phyloP scores from a whole-genome alignment of 2,113 vertebrate species.

The Hippopotamus amphibius region DNA sequence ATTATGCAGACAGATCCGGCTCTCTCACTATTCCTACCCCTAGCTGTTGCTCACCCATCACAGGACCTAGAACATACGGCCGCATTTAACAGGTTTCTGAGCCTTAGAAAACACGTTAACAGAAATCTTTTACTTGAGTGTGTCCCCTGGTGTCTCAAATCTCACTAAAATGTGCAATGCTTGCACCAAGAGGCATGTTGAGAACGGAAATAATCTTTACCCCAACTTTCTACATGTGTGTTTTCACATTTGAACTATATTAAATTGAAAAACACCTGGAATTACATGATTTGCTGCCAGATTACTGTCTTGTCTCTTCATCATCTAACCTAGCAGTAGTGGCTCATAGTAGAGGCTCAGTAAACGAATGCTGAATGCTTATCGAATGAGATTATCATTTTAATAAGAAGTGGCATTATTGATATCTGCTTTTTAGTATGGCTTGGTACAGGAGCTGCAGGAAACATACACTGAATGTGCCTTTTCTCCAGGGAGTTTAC shows the following conservation, averaged over 20 bases:
- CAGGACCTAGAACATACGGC: not conserved
- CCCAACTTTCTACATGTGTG: not conserved
- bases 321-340: not conserved
- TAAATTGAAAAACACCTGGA: not conserved
- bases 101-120: not conserved
- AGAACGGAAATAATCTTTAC: not conserved
- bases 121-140: not conserved
- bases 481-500: not conserved
- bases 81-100: not conserved
- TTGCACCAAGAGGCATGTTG: slow-evolving; percentile 25
- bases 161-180: not conserved
- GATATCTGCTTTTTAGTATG: not conserved
- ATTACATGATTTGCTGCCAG: not conserved
- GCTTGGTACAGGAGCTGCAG: not conserved
- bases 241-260: not conserved
- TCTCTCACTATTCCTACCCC: not conserved
- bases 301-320: not conserved
- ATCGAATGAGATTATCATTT: not conserved
- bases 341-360: not conserved
- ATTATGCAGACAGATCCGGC: not conserved
- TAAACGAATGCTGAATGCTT: not conserved
- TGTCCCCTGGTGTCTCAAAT: not conserved
- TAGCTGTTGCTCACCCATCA: not conserved
- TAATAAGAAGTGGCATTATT: not conserved
- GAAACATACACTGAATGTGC: not conserved